A percentile compares a stretch with the other conserved stretches of the same genome.
phyloP scores from a whole-genome alignment of 2,888 invertebrate genomes.

The Tenodera sinensis region DNA sequence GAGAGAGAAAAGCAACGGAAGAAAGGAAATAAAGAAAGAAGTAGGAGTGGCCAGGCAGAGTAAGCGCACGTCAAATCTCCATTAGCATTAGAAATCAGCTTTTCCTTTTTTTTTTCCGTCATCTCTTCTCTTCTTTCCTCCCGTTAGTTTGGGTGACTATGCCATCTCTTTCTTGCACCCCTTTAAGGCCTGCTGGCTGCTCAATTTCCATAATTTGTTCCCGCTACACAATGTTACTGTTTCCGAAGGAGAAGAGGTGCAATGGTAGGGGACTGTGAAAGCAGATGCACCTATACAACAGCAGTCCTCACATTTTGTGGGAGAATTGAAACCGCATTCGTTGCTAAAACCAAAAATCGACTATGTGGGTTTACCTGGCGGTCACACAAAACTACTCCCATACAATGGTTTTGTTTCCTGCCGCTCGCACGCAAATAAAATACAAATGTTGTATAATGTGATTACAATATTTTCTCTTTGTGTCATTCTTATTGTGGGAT shows the following conservation, averaged over 20 bases:
- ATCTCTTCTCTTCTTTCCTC: constrained; percentile 2
- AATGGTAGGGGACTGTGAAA: not conserved
- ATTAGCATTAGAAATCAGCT: constrained; percentile 26
- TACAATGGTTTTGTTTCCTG: not conserved
- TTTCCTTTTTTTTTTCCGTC: not conserved
- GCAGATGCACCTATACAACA: not conserved
- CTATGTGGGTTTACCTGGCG: not conserved
- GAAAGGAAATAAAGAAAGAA: not conserved
- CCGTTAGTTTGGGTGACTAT: not conserved
- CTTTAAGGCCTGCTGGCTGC: constrained; percentile 1
- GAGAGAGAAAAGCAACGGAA: not conserved
- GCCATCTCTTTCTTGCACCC: not conserved
- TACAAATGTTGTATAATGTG: not conserved
- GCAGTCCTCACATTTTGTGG: not conserved
- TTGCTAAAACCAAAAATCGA: not conserved
- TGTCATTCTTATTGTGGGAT: not conserved
- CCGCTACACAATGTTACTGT: constrained; percentile 8
- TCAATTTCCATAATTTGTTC: constrained; percentile 18
- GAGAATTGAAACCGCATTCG: not conserved
- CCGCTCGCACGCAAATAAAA: not conserved
- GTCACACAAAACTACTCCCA: not conserved
- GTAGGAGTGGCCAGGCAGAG: constrained; percentile 18
- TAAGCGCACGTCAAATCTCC: constrained; percentile 26
- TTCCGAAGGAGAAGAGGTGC: constrained; percentile 4
- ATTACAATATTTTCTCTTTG: not conserved